A percentile compares a stretch with the other conserved stretches of the same genome.
These are phyloP conservation scores for Glaucomys volans DNA, from an alignment of 2,113 vertebrate species.

Conservation along the genomic window DNA sequence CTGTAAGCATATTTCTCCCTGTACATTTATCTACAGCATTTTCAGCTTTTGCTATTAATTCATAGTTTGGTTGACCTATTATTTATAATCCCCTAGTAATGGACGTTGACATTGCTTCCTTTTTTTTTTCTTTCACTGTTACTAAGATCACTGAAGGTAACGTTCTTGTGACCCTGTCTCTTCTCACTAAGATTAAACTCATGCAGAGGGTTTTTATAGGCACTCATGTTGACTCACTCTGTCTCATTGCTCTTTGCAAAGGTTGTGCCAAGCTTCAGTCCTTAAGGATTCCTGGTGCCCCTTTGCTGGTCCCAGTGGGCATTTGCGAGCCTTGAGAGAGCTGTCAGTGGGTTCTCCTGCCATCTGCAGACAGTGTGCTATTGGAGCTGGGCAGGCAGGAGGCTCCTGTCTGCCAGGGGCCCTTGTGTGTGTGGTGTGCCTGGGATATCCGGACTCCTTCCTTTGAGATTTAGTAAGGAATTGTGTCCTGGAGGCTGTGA, in stretches of 20 bases:
- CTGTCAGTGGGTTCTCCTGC: background rate
- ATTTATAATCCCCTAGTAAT: background rate
- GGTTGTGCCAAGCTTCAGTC: background rate
- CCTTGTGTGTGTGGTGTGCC: rapidly evolving
- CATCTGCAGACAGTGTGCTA: too few relatives aligned
- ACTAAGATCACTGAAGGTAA: background rate
- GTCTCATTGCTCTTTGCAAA: background rate
- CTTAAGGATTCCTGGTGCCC: background rate
- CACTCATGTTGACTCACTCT: background rate
- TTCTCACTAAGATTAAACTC: background rate
- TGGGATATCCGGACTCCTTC: background rate
- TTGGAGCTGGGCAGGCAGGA: background rate
- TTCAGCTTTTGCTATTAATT: background rate
- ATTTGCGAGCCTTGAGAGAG: background rate
- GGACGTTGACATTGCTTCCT: background rate
- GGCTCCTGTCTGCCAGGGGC: rapidly evolving
- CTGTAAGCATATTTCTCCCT: background rate
- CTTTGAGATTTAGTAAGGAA: background rate
- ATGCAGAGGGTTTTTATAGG: background rate
- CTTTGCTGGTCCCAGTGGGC: background rate
- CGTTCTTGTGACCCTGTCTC: background rate
- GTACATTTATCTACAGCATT: background rate
- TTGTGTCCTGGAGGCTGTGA: background rate
- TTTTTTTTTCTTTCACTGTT: background rate
- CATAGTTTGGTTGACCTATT: background rate